Evolutionary conservation across 1,140 invertebrate genomes (phyloP).

Genomic region (Wasmannia auropunctata): DNA sequence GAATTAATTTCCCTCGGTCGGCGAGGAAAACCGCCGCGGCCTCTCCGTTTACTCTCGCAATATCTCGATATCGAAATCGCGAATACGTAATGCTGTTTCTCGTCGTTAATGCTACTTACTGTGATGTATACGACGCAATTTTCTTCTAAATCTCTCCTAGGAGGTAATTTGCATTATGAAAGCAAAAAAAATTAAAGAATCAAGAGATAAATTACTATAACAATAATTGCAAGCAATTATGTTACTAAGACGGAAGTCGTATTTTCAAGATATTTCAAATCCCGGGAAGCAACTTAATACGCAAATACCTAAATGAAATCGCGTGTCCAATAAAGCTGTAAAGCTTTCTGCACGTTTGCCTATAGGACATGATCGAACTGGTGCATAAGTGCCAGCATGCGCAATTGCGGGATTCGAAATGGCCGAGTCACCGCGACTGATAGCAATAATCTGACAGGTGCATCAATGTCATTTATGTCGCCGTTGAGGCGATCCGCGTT

Average conservation of each 20-base stretch:
- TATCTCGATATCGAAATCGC: slow-evolving; percentile 38
- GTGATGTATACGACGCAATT: not conserved
- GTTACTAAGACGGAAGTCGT: not conserved
- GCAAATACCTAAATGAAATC: not conserved
- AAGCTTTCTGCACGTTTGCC: not conserved
- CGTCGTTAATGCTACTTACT: not conserved
- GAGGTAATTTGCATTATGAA: not conserved
- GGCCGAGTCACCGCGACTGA: slow-evolving; percentile 28
- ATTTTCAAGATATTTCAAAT: not conserved
- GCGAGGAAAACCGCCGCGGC: slow-evolving; percentile 10
- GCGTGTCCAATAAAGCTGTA: not conserved
- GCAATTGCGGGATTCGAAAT: slow-evolving; percentile 1
- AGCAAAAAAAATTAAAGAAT: not conserved
- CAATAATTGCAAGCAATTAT: not conserved
- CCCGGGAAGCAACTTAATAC: not conserved
- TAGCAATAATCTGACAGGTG: slow-evolving; percentile 52
- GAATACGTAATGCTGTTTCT: slow-evolving; percentile 34
- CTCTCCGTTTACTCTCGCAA: slow-evolving; percentile 11
- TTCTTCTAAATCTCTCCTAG: slow-evolving; percentile 7
- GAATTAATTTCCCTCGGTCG: slow-evolving; percentile 17
- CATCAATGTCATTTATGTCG: slow-evolving; percentile 44
- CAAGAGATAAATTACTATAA: not conserved
- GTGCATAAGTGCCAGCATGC: not conserved
- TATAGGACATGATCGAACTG: not conserved
- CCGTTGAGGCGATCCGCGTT: slow-evolving; percentile 28